These are phyloP conservation scores for Cephus pulcher DNA, from an alignment of 2,888 invertebrate species.

Conservation along the genomic window DNA sequence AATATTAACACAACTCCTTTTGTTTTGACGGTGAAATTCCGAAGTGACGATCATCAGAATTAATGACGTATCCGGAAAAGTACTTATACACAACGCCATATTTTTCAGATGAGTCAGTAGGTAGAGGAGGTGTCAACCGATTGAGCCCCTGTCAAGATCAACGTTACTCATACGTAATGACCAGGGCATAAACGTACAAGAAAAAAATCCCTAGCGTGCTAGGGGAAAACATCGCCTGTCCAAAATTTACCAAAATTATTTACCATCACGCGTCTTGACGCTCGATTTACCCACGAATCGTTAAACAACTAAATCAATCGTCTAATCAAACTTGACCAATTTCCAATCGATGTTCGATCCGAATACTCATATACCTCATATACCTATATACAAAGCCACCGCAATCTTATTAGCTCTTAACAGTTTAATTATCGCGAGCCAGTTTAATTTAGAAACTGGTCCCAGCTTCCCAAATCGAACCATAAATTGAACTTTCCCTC, in stretches of 20 bases:
- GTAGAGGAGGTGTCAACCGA: not conserved
- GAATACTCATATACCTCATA: not conserved
- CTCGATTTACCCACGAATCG: not conserved
- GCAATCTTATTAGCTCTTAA: constrained; percentile 1
- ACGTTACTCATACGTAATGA: not conserved
- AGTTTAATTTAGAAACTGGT: constrained; percentile 36
- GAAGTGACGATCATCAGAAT: no score
- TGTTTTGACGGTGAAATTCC: not conserved
- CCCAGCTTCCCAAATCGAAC: constrained; percentile 38
- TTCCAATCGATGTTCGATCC: not conserved
- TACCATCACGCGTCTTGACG: accelerated
- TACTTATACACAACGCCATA: not conserved
- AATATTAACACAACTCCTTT: not conserved
- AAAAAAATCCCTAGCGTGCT: not conserved
- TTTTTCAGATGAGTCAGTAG: not conserved
- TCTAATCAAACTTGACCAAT: not conserved
- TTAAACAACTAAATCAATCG: not conserved
- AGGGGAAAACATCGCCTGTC: no score
- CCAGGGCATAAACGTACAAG: not conserved
- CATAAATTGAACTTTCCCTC: constrained; percentile 48
- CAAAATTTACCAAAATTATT: not conserved
- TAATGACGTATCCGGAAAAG: not conserved
- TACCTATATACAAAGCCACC: not conserved
- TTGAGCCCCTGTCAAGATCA: not conserved
- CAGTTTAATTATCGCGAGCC: constrained; percentile 13